Evolutionary conservation across 2,888 invertebrate genomes (phyloP).

Genomic region (Microdon myrmicae): DNA sequence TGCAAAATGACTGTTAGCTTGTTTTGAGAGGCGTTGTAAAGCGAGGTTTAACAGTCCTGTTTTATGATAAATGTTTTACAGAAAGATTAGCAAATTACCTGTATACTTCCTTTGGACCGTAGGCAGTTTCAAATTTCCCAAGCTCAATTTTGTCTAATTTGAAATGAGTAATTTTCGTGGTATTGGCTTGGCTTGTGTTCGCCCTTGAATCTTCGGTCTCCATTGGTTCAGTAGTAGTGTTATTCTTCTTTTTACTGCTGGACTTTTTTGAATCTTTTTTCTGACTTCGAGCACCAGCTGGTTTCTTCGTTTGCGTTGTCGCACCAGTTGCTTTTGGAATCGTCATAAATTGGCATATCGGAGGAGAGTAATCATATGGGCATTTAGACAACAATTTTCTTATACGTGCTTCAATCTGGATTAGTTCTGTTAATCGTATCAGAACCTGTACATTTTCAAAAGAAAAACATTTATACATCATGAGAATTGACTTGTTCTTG

Average conservation of each 20-base stretch:
- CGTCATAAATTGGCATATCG: constrained; percentile 67
- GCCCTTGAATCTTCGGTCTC: constrained; percentile 54
- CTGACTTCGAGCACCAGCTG: constrained; percentile 22
- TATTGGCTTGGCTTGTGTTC: constrained; percentile 55
- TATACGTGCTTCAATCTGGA: constrained; percentile 69
- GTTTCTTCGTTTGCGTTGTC: constrained; percentile 28
- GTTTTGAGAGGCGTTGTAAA: no score
- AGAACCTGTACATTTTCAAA: constrained; percentile 60
- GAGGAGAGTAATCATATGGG: constrained; percentile 68
- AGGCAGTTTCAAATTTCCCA: constrained; percentile 58
- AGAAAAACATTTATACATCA: not conserved
- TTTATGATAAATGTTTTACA: no score
- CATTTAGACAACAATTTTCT: constrained; percentile 65
- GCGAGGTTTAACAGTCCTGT: no score
- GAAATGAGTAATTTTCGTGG: constrained; percentile 51
- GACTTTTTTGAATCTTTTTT: constrained; percentile 3
- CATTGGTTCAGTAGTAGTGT: constrained; percentile 32
- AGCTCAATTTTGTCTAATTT: constrained; percentile 50
- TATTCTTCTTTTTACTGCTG: constrained; percentile 29
- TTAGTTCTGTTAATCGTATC: constrained; percentile 68
- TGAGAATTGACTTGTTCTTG: not conserved
- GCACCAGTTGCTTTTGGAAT: constrained; percentile 6
- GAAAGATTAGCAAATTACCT: no score
- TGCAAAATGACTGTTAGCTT: no score
- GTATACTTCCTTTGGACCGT: constrained; percentile 61